Evolutionary conservation across 1,140 invertebrate genomes (phyloP).

Genomic region (Drosophila sulfurigaster): DNA sequence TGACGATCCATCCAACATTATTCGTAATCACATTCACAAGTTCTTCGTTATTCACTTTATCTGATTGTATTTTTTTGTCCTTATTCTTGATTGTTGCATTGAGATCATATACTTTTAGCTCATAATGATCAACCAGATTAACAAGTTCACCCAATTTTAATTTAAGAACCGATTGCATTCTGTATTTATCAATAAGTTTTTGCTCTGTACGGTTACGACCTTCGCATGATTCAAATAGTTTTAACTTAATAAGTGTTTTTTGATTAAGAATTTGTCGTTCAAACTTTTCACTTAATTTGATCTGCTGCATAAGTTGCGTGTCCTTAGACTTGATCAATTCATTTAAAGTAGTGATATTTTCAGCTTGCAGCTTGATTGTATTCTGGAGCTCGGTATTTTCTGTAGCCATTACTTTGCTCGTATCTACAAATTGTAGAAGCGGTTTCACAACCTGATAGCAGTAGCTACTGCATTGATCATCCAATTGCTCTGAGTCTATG

Average conservation of each 20-base stretch:
- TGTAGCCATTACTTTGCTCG: not conserved
- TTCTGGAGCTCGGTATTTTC: not conserved
- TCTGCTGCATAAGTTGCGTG: too few species aligned
- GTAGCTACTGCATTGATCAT: not conserved
- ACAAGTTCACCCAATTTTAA: not conserved
- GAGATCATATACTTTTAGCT: not conserved
- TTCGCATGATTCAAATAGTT: too few species aligned
- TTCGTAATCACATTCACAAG: too few species aligned
- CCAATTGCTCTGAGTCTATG: not conserved
- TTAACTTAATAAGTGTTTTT: too few species aligned
- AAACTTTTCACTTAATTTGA: too few species aligned
- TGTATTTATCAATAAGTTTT: too few species aligned
- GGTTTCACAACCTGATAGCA: not conserved
- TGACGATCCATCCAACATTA: not conserved
- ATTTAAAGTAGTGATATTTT: not conserved
- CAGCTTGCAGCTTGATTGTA: not conserved
- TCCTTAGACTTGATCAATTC: not conserved
- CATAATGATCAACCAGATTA: not conserved
- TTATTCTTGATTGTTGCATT: too few species aligned
- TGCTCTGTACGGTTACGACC: too few species aligned
- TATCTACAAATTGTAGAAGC: not conserved
- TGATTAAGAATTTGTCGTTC: too few species aligned
- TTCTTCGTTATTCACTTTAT: too few species aligned
- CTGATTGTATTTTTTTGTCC: too few species aligned
- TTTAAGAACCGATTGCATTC: too few species aligned